Percentiles rank a stretch among this genome's conserved stretches.
These are phyloP conservation scores for Pachyseris speciosa DNA, from an alignment of 64 coral and sea anemone genomes.

Conservation along the genomic window DNA sequence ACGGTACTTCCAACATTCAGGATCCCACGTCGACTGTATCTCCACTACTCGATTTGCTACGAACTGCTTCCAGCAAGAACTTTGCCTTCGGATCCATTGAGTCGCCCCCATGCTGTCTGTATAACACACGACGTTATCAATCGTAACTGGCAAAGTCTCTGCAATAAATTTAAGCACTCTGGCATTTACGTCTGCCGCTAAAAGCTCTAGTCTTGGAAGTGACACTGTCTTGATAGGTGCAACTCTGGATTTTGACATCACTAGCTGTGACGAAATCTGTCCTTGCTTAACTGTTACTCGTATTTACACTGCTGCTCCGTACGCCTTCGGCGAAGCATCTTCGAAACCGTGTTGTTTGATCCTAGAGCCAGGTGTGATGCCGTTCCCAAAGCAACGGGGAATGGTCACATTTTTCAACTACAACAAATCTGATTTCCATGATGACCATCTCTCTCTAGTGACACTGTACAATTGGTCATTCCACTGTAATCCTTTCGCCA, in stretches of 20 bases:
- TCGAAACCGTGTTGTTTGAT: slow-evolving; percentile 10
- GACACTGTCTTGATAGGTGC: slow-evolving; percentile 47
- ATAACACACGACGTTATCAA: neutral
- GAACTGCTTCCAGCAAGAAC: slow-evolving; percentile 42
- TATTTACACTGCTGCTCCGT: slow-evolving; percentile 26
- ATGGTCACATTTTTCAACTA: neutral
- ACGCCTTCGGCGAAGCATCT: slow-evolving; percentile 46
- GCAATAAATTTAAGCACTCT: slow-evolving; percentile 27
- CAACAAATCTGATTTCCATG: slow-evolving; percentile 22
- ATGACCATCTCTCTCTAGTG: neutral
- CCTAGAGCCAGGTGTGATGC: neutral
- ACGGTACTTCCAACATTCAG: neutral
- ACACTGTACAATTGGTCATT: too few species aligned
- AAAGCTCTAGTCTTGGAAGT: slow-evolving; percentile 41
- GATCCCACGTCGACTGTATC: slow-evolving; percentile 40
- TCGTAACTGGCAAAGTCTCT: neutral
- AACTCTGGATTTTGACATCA: slow-evolving; percentile 26
- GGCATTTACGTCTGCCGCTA: slow-evolving; percentile 39
- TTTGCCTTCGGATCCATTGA: slow-evolving; percentile 15
- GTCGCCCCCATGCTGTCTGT: slow-evolving; percentile 2
- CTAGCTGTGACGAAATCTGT: neutral
- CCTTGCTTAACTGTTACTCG: neutral
- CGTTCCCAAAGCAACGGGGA: neutral
- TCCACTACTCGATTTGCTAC: slow-evolving; percentile 26
- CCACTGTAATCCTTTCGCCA: slow-evolving; percentile 26